Conservation (phyloP, 2,888 invertebrate genomes). For the Arrhopalites spinosus region DNA sequence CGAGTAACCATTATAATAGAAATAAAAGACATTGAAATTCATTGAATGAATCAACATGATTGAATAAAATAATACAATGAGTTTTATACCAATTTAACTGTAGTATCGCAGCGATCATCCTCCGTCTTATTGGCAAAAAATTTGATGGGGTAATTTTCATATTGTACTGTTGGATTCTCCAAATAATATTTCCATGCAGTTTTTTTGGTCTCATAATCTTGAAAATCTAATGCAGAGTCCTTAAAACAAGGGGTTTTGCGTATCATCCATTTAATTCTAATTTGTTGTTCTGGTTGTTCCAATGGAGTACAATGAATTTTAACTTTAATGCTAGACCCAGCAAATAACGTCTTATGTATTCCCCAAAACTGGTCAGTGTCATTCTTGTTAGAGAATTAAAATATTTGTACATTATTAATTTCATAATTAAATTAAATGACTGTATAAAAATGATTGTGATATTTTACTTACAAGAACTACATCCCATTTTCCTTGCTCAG, state of each 20-base stretch:
- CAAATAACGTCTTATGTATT: slow-evolving; percentile 69
- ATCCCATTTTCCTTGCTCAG: slow-evolving; percentile 68
- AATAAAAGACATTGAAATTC: no score
- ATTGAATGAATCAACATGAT: no score
- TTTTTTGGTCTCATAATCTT: slow-evolving; percentile 43
- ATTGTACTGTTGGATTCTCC: slow-evolving; percentile 23
- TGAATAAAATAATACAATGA: no score
- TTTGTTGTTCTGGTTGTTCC: slow-evolving; percentile 58
- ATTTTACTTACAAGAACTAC: slow-evolving; percentile 65
- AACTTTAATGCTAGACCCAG: slow-evolving; percentile 67
- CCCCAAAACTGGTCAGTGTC: slow-evolving; percentile 53
- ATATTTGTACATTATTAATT: no score
- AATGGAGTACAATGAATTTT: no score
- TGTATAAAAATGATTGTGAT: no score
- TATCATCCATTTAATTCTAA: slow-evolving; percentile 65
- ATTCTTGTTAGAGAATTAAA: slow-evolving; percentile 37
- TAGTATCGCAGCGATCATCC: slow-evolving; percentile 47
- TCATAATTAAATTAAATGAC: no score
- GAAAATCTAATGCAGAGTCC: slow-evolving; percentile 57
- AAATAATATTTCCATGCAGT: slow-evolving; percentile 43
- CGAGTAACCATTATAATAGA: no score
- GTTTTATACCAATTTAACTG: slow-evolving; percentile 50
- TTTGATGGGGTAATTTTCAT: neutral
- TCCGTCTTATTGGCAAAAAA: slow-evolving; percentile 28
- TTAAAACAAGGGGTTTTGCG: slow-evolving; percentile 67